Base-by-base conservation (phyloP, 1,140 invertebrate genomes). In the Penaeus indicus region DNA sequence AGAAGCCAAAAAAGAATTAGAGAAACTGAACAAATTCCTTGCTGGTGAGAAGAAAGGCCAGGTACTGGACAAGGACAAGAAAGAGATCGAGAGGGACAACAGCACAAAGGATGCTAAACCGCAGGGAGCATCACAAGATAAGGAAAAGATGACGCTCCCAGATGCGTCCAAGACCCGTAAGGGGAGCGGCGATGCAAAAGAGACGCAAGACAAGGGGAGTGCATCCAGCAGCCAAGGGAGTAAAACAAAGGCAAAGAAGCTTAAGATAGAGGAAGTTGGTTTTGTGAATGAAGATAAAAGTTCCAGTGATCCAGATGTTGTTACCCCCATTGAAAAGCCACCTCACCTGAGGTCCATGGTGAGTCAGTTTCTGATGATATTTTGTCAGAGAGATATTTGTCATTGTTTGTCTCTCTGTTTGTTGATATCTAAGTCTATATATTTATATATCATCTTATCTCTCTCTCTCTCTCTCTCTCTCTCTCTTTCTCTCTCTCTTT, bases 281-380 rank as follows among this genome's bases (percentile, higher is more conserved):
- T 81, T 78, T 47, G 22, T 32, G 4, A 22, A 77, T n/a, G 60
- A 62, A 13, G 54, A 54, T 11, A 42, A 22, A 13, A 83, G 32
- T 32, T 19, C 38, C 38, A 7, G 27, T 2, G 84, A 78, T 78
- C 60, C 84, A 1, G 54, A 62, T 42, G n/a, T 54, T 62, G 61
- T 88, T 21, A 54, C 82, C 16, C 86, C 86, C 62, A 77, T 88
- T 63, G 86, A 77, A 32, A 88, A 88, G 42, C 80, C 86, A 61
- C 86, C 86, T 11, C 86, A 88, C 47, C 81, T 83, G 18, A 83
- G 86, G 63, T 88, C 86, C 22, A 54, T 22, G 86, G 86, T 88
- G 42, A 84, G 64, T 69, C 27, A 42, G 21, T 79, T 11, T 54
- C 47, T 3, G 16, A 60, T 62, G 80, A 61, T 62, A 62, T 25